Percentiles rank a stretch among this genome's conserved stretches.
These are phyloP conservation scores for Mustela nigripes DNA, from an alignment of 2,113 vertebrate genomes.

Conservation along the genomic window DNA sequence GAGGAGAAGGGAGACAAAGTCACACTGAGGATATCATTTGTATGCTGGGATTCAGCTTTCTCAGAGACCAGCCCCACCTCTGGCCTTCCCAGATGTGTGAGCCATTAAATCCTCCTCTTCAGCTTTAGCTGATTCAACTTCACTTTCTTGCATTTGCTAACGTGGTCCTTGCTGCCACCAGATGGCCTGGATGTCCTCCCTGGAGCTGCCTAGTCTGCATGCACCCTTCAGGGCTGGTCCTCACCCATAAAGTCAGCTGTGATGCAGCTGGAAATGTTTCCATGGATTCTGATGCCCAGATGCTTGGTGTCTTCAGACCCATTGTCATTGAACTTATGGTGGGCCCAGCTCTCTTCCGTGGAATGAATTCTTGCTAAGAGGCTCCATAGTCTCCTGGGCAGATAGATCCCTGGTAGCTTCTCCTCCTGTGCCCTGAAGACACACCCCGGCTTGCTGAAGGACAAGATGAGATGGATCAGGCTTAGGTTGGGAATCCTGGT, in stretches of 20 bases:
- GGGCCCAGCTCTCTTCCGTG: not conserved
- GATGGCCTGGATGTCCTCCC: not conserved
- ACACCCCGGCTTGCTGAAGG: not conserved
- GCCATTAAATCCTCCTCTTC: not conserved
- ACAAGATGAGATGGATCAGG: not conserved
- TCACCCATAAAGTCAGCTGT: not conserved
- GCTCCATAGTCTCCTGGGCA: not conserved
- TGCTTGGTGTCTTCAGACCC: not conserved
- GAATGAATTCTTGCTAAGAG: not conserved
- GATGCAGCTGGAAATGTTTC: not conserved
- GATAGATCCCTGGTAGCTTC: not conserved
- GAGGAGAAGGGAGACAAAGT: not conserved
- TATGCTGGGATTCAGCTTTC: no score
- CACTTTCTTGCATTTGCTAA: not conserved
- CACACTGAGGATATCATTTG: accelerated
- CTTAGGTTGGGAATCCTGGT: not conserved
- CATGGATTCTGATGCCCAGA: not conserved
- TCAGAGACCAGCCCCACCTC: not conserved
- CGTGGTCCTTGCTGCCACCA: accelerated
- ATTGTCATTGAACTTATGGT: not conserved
- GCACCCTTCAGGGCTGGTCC: not conserved
- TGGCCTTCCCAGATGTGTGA: not conserved
- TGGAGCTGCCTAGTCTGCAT: not conserved
- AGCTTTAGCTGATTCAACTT: not conserved
- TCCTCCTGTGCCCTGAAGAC: not conserved